Evolutionary conservation across 2,888 invertebrate genomes (phyloP).

Genomic region (Oasisia sp.): DNA sequence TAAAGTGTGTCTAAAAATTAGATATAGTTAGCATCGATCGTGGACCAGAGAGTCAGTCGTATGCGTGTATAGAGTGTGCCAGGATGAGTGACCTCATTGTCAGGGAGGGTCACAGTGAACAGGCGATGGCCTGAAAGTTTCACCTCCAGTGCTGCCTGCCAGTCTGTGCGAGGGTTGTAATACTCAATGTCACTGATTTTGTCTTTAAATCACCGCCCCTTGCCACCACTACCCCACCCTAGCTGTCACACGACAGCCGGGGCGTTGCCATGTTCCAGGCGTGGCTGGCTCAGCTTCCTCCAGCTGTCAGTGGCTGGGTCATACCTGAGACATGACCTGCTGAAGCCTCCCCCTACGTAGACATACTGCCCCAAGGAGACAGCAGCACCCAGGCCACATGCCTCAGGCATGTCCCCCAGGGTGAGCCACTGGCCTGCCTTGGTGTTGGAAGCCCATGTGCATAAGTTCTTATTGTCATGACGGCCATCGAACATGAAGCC

Average conservation of each 20-base stretch:
- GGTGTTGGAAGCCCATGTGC: slow-evolving; percentile 30
- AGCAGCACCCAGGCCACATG: slow-evolving; percentile 33
- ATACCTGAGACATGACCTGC: slow-evolving; percentile 33
- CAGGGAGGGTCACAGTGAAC: slow-evolving; percentile 33
- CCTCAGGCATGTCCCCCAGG: slow-evolving; percentile 34
- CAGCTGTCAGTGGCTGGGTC: slow-evolving; percentile 33
- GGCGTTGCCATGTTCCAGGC: slow-evolving; percentile 37
- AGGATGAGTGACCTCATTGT: too few relatives aligned
- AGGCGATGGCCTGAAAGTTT: slow-evolving; percentile 38
- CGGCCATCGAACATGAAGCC: slow-evolving; percentile 37
- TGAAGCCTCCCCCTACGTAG: slow-evolving; percentile 36
- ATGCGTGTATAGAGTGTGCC: too few relatives aligned
- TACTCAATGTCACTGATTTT: slow-evolving; percentile 33
- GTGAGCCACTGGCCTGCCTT: slow-evolving; percentile 34
- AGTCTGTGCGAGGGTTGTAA: slow-evolving; percentile 32
- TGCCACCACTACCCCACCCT: slow-evolving; percentile 34
- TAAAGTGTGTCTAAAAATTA: too few relatives aligned
- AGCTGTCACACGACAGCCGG: slow-evolving; percentile 36
- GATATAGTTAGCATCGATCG: too few relatives aligned
- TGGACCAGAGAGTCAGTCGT: too few relatives aligned
- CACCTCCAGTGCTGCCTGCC: slow-evolving; percentile 34
- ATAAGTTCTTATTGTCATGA: slow-evolving; percentile 25
- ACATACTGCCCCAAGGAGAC: slow-evolving; percentile 30
- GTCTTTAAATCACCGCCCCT: slow-evolving; percentile 7
- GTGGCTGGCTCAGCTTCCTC: slow-evolving; percentile 28